These are phyloP conservation scores for Nesometra sesokonis DNA, from an alignment of 35 echinoderm and acorn worm genomes.

Conservation along the genomic window DNA sequence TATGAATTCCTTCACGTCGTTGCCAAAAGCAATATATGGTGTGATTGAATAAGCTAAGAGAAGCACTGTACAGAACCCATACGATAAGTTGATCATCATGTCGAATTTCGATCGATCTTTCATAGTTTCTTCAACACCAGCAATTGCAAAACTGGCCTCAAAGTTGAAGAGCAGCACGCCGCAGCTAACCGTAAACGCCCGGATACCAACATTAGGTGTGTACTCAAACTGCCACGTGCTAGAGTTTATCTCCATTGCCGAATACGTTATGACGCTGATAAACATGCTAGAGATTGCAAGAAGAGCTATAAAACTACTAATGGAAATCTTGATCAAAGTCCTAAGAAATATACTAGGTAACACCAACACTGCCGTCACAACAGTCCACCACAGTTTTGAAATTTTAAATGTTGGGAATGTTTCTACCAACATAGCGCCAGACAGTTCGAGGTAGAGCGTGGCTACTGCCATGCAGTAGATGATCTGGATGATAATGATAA, in stretches of 20 bases:
- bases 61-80: constrained; percentile 5
- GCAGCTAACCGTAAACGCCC: not conserved
- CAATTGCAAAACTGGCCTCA: constrained; percentile 13
- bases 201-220: not conserved
- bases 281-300: constrained; percentile 2
- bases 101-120: constrained; percentile 4
- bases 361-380: not conserved
- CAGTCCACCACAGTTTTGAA: constrained; percentile 3
- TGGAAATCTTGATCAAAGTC: not conserved
- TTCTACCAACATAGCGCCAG: constrained; percentile 1
- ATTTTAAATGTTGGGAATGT: not conserved
- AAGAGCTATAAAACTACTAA: not conserved
- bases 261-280: not conserved
- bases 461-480: constrained; percentile 1
- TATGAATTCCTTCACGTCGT: constrained; percentile 5
- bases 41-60: constrained; percentile 10
- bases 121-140: constrained; percentile 17
- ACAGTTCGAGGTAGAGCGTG: not conserved
- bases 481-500: not conserved
- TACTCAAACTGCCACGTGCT: not conserved
- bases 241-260: not conserved
- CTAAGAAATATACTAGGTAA: not conserved
- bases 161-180: constrained; percentile 7
- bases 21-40: constrained; percentile 5
- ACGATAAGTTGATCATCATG: not conserved